phyloP scores from a whole-genome alignment of 1,140 invertebrate genomes.

The Periplaneta americana region DNA sequence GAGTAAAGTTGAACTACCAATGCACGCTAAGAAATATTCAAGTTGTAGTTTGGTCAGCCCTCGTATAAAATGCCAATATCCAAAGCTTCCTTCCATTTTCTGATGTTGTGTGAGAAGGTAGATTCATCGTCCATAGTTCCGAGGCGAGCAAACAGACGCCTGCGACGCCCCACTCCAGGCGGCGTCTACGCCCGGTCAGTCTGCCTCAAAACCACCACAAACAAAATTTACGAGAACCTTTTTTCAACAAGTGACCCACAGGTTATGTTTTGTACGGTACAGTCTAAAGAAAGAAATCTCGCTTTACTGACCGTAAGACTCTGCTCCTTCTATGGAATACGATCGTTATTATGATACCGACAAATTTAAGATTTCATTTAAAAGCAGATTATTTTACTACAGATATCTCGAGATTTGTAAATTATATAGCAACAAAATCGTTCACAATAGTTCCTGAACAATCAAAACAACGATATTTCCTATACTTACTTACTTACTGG shows the following conservation, averaged over 20 bases:
- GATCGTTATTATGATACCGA: too few species aligned
- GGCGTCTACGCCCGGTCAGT: background rate
- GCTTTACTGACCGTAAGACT: too few species aligned
- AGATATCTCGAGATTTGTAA: too few species aligned
- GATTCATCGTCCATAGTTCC: background rate
- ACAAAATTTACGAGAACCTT: background rate
- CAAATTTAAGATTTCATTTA: too few species aligned
- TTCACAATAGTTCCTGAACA: too few species aligned
- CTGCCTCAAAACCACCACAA: background rate
- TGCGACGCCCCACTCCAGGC: background rate
- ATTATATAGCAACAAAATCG: too few species aligned
- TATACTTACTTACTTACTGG: too few species aligned
- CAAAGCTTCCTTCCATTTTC: background rate
- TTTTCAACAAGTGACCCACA: background rate
- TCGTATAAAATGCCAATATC: background rate
- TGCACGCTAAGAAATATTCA: too few species aligned
- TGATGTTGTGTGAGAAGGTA: background rate
- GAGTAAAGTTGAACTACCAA: too few species aligned
- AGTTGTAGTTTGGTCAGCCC: background rate
- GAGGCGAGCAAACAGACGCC: background rate
- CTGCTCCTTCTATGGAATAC: too few species aligned
- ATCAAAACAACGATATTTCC: too few species aligned
- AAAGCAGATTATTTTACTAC: too few species aligned
- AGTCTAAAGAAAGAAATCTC: background rate
- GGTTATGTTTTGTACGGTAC: background rate